Evolutionary conservation across 30 jellyfish, hydroid and myxozoan species (phyloP).

Genomic region (Euphysa ruthae): DNA sequence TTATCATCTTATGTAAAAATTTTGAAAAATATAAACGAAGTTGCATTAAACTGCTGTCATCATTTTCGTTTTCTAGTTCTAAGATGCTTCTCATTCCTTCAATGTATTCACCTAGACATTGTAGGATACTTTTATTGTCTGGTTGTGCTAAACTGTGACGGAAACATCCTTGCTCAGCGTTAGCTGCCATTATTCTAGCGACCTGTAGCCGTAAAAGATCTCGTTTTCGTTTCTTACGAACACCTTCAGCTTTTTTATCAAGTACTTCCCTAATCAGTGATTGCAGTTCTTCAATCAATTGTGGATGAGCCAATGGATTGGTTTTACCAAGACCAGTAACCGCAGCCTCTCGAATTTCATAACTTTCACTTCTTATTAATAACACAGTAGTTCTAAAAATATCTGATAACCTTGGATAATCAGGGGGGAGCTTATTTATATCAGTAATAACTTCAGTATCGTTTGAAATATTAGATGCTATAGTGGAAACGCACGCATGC

Average conservation of each 20-base stretch:
- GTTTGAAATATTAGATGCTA: constrained; percentile 25
- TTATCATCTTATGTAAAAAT: constrained; percentile 85
- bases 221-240: constrained; percentile 78
- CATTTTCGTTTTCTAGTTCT: constrained; percentile 80
- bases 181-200: constrained; percentile 91
- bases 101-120: constrained; percentile 63
- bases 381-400: constrained; percentile 69
- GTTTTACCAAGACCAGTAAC: constrained; percentile 96
- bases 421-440: constrained; percentile 34
- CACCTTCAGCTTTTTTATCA: constrained; percentile 95
- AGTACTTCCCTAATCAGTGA: constrained; percentile 77
- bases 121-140: constrained; percentile 51
- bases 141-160: constrained; percentile 58
- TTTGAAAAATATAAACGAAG: constrained; percentile 71
- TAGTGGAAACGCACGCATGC: constrained; percentile 24
- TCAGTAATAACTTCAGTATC: constrained; percentile 58
- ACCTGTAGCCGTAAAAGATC: constrained; percentile 82
- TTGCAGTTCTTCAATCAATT: constrained; percentile 85
- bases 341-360: constrained; percentile 94
- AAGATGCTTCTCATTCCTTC: constrained; percentile 83
- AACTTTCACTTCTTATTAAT: constrained; percentile 80
- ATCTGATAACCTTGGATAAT: constrained; percentile 63
- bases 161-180: constrained; percentile 92
- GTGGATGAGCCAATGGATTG: constrained; percentile 83
- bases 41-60: constrained; percentile 67